phyloP scores from a whole-genome alignment of 2,797 vertebrate genomes.

The Fringilla coelebs region DNA sequence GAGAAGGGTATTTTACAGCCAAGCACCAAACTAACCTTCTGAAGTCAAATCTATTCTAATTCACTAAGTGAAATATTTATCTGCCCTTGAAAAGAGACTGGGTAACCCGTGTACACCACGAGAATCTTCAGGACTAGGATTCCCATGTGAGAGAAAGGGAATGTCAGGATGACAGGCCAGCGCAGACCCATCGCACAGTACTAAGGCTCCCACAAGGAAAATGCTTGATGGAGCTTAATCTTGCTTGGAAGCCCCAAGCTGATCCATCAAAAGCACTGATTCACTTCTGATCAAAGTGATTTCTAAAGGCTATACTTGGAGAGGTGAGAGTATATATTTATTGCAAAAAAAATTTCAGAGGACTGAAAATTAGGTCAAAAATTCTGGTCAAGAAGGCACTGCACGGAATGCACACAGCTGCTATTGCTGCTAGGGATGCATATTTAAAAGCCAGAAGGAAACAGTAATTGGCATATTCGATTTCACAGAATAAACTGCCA shows the following conservation, averaged over 20 bases:
- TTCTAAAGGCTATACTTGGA: background rate
- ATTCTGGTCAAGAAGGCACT: background rate
- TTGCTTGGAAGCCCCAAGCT: background rate
- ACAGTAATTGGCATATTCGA: conserved; percentile 27
- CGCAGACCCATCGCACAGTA: fast-evolving
- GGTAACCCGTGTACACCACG: background rate
- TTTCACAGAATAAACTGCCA: conserved; percentile 46
- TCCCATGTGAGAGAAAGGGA: background rate
- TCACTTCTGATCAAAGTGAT: background rate
- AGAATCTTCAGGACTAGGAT: background rate
- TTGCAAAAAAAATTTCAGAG: background rate
- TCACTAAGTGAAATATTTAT: background rate
- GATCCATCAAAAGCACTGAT: background rate
- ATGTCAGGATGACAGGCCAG: background rate
- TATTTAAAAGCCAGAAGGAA: background rate
- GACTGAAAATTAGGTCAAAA: background rate
- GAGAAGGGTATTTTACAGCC: background rate
- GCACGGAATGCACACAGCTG: background rate
- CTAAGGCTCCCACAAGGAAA: background rate
- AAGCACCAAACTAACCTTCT: background rate
- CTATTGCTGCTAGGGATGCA: background rate
- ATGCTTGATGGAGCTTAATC: background rate
- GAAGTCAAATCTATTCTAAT: background rate
- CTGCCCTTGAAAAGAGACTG: background rate
- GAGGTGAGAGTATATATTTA: background rate